Evolutionary conservation across 2,888 invertebrate species (phyloP).

Genomic region (Slavum lentiscoides): DNA sequence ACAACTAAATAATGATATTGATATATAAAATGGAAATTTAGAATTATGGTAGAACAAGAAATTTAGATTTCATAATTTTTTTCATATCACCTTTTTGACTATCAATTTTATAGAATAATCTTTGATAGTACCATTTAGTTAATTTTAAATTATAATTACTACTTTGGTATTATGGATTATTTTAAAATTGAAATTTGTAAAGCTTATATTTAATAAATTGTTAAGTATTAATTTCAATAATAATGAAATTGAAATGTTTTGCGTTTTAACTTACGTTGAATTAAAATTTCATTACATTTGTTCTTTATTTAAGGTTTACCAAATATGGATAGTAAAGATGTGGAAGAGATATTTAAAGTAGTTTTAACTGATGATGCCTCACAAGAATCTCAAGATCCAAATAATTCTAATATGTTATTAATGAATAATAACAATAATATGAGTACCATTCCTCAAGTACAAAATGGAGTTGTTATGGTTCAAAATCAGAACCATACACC

Average conservation of each 20-base stretch:
- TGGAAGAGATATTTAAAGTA: slow-evolving; percentile 89
- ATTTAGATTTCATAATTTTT: not conserved
- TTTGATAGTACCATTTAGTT: not conserved
- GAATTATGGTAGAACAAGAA: not conserved
- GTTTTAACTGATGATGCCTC: slow-evolving; percentile 76
- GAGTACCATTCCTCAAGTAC: slow-evolving; percentile 22
- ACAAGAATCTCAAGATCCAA: slow-evolving; percentile 77
- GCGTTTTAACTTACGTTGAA: not conserved
- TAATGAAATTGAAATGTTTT: no score
- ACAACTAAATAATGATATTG: not conserved
- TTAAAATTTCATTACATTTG: not conserved
- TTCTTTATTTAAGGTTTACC: slow-evolving; percentile 64
- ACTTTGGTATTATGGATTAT: not conserved
- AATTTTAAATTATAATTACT: not conserved
- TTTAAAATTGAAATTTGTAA: not conserved
- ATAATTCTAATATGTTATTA: slow-evolving; percentile 61
- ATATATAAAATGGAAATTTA: not conserved
- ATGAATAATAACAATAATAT: slow-evolving; percentile 49
- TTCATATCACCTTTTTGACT: not conserved
- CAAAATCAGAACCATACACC: slow-evolving; percentile 42
- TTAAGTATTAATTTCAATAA: not conserved
- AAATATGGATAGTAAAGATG: slow-evolving; percentile 87
- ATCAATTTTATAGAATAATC: not conserved
- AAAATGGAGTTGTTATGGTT: slow-evolving; percentile 50
- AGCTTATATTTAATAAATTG: not conserved